Evolutionary conservation across 2,888 invertebrate species (phyloP).

Genomic region (Drosophila meridiana): DNA sequence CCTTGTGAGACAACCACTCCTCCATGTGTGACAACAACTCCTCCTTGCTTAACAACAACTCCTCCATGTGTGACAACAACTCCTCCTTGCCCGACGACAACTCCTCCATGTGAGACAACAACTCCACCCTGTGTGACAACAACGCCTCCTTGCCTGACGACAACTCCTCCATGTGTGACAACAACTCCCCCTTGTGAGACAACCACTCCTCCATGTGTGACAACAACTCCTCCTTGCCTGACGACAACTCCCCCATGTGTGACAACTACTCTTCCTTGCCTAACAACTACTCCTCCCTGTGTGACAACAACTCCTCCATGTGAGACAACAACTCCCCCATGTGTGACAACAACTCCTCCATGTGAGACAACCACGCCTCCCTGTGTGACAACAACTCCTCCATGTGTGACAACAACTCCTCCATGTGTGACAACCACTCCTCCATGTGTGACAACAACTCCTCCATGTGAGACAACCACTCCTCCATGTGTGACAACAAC

Average conservation of each 20-base stretch:
- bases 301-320: neutral
- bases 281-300: neutral
- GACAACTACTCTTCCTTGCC: neutral
- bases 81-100: neutral
- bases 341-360: neutral
- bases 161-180: constrained; percentile 23
- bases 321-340: neutral
- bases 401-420: neutral
- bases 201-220: neutral
- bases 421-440: neutral
- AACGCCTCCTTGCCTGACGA: constrained; percentile 17
- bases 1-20: neutral
- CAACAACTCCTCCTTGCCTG: neutral
- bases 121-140: neutral
- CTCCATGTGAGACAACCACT: neutral
- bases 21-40: neutral
- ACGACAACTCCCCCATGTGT: neutral
- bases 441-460: neutral
- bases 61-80: constrained; percentile 3
- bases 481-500: neutral
- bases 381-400: neutral
- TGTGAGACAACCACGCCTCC: neutral
- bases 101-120: constrained; percentile 6
- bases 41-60: neutral
- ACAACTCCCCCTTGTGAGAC: constrained; percentile 7